A percentile compares a stretch with the other conserved stretches of the same genome.
phyloP scores from a whole-genome alignment of 1,140 invertebrate genomes.

The Tetraneura akinire region DNA sequence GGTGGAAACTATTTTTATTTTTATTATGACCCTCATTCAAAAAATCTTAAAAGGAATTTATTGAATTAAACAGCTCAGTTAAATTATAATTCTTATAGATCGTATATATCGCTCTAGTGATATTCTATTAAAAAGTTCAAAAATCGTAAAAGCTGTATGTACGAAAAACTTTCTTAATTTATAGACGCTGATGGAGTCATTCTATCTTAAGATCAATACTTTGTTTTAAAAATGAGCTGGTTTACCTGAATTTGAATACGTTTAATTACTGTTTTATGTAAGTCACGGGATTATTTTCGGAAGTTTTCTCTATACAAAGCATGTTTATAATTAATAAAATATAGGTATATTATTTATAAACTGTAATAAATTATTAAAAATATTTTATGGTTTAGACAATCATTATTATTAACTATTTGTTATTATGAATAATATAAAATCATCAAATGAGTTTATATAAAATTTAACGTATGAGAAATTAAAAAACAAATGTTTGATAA shows the following conservation, averaged over 20 bases:
- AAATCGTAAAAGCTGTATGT: conserved; percentile 3
- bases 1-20: too few species aligned
- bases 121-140: conserved; percentile 34
- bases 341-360: too few species aligned
- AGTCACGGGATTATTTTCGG: neutral
- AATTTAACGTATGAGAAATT: too few species aligned
- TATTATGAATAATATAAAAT: too few species aligned
- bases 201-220: conserved; percentile 24
- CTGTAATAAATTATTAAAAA: too few species aligned
- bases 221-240: neutral
- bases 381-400: too few species aligned
- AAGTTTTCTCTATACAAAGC: conserved; percentile 2
- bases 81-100: neutral
- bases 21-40: too few species aligned
- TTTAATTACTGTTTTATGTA: conserved; percentile 5
- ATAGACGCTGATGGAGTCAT: neutral
- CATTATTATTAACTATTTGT: too few species aligned
- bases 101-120: neutral
- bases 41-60: neutral
- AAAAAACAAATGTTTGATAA: too few species aligned
- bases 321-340: neutral
- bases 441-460: too few species aligned
- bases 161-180: conserved; percentile 36
- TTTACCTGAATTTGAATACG: neutral
- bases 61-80: neutral